A percentile compares a stretch with the other conserved stretches of the same genome.
phyloP scores from a whole-genome alignment of 2,113 vertebrate species.

The Orycteropus afer region DNA sequence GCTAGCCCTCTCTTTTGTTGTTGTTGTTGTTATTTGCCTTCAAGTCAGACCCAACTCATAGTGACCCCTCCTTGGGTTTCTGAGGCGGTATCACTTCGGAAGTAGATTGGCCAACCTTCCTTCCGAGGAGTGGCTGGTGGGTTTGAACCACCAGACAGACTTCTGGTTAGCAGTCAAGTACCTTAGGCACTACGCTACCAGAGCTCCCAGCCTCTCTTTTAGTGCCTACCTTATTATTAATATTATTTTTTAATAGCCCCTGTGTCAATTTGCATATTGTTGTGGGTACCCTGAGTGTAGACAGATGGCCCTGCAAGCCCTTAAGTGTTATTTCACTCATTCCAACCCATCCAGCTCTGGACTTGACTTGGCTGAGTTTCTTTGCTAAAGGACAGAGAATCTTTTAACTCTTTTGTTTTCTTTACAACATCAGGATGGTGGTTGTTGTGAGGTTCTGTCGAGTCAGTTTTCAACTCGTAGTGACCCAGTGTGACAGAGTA shows the following conservation, averaged over 20 bases:
- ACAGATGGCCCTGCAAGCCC: not conserved
- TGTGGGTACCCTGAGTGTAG: not conserved
- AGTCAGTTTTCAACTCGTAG: not conserved
- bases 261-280: not conserved
- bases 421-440: not conserved
- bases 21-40: no score
- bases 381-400: not conserved
- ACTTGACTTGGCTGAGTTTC: not conserved
- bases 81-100: no score
- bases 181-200: no score
- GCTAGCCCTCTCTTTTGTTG: not conserved
- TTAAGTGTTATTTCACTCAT: not conserved
- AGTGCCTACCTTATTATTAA: not conserved
- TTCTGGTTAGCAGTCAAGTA: no score
- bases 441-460: not conserved
- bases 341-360: not conserved
- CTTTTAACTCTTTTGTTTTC: not conserved
- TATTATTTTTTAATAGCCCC: not conserved
- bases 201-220: no score
- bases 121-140: no score
- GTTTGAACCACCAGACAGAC: no score
- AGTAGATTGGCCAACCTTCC: no score
- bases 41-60: no score
- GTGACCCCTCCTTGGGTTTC: no score
- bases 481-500: not conserved